Conservation (phyloP, 2,888 invertebrate species). For the Ametastegia equiseti region DNA sequence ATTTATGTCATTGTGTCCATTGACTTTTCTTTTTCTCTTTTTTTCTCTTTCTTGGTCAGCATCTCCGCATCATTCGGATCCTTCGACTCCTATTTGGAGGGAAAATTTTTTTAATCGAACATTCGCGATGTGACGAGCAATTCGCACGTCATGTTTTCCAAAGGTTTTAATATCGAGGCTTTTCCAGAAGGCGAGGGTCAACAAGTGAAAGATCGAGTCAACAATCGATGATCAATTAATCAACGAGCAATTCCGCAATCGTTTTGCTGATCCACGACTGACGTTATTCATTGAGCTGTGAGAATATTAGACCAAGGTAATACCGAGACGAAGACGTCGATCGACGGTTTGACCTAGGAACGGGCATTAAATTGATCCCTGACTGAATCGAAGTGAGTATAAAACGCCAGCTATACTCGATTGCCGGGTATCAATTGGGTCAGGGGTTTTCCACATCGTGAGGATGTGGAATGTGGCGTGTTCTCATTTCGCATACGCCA, state of each 20-base stretch:
- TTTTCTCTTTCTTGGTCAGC: background rate
- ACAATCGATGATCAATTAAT: slow-evolving; percentile 18
- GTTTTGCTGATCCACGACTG: background rate
- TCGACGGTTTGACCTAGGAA: slow-evolving; percentile 18
- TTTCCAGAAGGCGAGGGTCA: background rate
- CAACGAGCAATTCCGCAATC: slow-evolving; percentile 10
- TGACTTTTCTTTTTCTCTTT: slow-evolving; percentile 2
- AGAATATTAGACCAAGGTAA: slow-evolving; percentile 13
- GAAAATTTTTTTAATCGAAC: no score
- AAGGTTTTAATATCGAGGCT: background rate
- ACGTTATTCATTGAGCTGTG: slow-evolving; percentile 27
- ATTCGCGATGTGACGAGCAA: background rate
- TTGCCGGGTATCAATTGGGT: slow-evolving; percentile 35
- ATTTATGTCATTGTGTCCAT: slow-evolving; percentile 4
- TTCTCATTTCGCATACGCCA: slow-evolving; percentile 3
- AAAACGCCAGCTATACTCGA: background rate
- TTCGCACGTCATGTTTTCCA: background rate
- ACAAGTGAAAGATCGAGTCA: slow-evolving; percentile 28
- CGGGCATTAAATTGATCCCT: slow-evolving; percentile 26
- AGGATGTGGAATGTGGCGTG: background rate
- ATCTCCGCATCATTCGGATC: background rate
- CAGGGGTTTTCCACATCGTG: slow-evolving; percentile 30
- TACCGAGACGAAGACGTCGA: background rate
- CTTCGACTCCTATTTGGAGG: background rate
- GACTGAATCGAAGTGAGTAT: slow-evolving; percentile 30